These are phyloP conservation scores for Zonitis immaculata DNA, from an alignment of 2,888 invertebrate species.

Conservation along the genomic window DNA sequence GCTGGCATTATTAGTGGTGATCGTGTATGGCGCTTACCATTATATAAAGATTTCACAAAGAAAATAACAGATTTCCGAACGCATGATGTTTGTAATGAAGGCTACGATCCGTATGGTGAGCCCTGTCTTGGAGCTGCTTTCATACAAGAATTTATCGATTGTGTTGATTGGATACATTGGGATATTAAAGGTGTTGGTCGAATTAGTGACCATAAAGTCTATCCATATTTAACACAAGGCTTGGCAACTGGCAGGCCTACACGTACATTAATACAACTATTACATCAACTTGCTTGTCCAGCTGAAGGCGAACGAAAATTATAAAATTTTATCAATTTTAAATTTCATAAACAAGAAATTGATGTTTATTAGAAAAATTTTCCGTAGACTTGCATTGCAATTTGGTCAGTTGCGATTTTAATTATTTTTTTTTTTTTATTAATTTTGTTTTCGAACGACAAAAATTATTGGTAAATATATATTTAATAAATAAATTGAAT, in stretches of 20 bases:
- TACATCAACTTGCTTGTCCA: constrained; percentile 48
- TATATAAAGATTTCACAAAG: constrained; percentile 54
- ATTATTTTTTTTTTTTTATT: too few species aligned
- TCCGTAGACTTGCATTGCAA: constrained; percentile 20
- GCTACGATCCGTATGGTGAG: constrained; percentile 39
- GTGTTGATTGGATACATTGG: constrained; percentile 57
- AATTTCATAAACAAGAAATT: constrained; percentile 5
- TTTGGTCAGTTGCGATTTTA: too few species aligned
- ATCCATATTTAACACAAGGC: constrained; percentile 54
- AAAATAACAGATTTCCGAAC: constrained; percentile 46
- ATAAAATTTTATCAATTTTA: not conserved
- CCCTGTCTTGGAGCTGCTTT: constrained; percentile 47
- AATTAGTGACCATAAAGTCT: constrained; percentile 50
- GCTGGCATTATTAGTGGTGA: constrained; percentile 56
- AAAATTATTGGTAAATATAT: too few species aligned
- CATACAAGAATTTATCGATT: constrained; percentile 53
- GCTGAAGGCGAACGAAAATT: constrained; percentile 28
- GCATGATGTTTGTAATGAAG: constrained; percentile 46
- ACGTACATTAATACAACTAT: constrained; percentile 50
- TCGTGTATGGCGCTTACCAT: constrained; percentile 60
- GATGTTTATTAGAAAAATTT: constrained; percentile 12
- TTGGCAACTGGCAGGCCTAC: constrained; percentile 53
- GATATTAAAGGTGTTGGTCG: constrained; percentile 58
- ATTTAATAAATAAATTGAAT: too few species aligned
- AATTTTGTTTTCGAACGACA: too few species aligned